Evolutionary conservation across 1,140 invertebrate species (phyloP).

Genomic region (Atta cephalotes): DNA sequence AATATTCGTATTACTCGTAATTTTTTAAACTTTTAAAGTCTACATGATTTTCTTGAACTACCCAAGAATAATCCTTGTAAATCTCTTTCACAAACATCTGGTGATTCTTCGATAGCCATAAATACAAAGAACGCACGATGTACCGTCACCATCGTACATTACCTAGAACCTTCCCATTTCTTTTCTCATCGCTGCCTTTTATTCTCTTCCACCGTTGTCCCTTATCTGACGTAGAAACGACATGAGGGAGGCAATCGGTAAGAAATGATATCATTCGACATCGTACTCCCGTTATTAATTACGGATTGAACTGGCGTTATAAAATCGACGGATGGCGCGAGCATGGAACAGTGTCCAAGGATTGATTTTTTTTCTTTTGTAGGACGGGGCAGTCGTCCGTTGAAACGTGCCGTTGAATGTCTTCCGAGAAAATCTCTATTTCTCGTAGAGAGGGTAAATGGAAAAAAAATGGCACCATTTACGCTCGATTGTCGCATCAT

Average conservation of each 20-base stretch:
- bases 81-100: slow-evolving; percentile 20
- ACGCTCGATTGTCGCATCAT: not conserved
- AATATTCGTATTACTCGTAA: not conserved
- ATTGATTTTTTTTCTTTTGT: slow-evolving; percentile 22
- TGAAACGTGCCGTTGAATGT: slow-evolving; percentile 35
- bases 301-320: not conserved
- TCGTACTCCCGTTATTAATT: slow-evolving; percentile 61
- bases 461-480: not conserved
- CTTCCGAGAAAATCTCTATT: slow-evolving; percentile 29
- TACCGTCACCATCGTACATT: slow-evolving; percentile 37
- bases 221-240: slow-evolving; percentile 45
- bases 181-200: slow-evolving; percentile 27
- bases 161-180: slow-evolving; percentile 45
- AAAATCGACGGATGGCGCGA: slow-evolving; percentile 6
- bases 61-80: slow-evolving; percentile 7
- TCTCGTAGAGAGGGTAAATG: slow-evolving; percentile 2
- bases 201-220: not conserved
- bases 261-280: slow-evolving; percentile 52
- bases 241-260: slow-evolving; percentile 20
- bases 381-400: not conserved
- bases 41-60: slow-evolving; percentile 1
- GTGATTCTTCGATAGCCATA: slow-evolving; percentile 40
- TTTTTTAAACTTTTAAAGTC: not conserved
- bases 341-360: slow-evolving; percentile 1
- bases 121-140: slow-evolving; percentile 29